A percentile compares a stretch with the other conserved stretches of the same genome.
Evolutionary conservation across 1,140 invertebrate genomes (phyloP).

Genomic region (Archivesica marissinica): DNA sequence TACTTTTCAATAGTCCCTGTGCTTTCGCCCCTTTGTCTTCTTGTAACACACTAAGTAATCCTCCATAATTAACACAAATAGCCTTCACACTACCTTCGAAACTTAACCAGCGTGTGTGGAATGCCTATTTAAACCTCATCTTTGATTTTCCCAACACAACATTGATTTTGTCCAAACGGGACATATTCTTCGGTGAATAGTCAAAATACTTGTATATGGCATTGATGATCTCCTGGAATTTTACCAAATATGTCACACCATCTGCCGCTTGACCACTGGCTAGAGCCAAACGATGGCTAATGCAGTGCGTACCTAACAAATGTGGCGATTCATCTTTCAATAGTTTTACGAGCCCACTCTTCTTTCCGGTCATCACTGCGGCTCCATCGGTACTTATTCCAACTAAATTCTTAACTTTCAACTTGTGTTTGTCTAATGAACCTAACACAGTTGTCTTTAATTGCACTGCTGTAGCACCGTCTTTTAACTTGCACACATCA

Average conservation of each 20-base stretch:
- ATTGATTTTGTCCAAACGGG: neutral
- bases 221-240: constrained; percentile 11
- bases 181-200: neutral
- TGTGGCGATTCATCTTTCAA: neutral
- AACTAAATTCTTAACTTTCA: neutral
- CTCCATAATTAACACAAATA: neutral
- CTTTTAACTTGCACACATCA: constrained; percentile 32
- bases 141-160: neutral
- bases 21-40: constrained; percentile 52
- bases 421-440: neutral
- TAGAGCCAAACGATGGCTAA: constrained; percentile 9
- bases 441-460: neutral
- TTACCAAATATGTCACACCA: neutral
- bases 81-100: neutral
- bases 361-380: neutral
- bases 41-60: no score
- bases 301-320: constrained; percentile 7
- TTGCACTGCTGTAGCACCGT: neutral
- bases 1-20: constrained; percentile 45
- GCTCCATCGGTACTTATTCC: constrained; percentile 27
- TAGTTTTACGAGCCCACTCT: neutral
- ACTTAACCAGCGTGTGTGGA: neutral
- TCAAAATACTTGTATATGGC: no score
- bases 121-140: neutral
- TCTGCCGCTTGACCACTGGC: constrained; percentile 3